These are phyloP conservation scores for Drosophila parvula DNA, from an alignment of 1,140 invertebrate species.

Conservation along the genomic window DNA sequence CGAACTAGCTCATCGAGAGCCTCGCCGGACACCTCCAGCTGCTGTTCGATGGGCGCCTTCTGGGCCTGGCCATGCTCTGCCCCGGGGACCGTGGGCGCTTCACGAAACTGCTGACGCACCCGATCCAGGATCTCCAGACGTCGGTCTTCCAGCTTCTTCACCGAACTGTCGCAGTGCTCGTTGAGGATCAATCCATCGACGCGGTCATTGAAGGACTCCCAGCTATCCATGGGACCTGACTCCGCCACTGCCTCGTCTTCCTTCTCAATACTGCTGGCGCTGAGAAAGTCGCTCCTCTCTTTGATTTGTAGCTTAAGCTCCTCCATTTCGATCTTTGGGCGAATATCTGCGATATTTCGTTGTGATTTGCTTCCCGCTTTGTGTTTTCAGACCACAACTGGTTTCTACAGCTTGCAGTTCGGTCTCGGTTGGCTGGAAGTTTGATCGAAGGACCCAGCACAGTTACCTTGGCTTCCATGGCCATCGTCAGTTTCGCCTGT, in stretches of 20 bases:
- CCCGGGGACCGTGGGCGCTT: slow-evolving; percentile 47
- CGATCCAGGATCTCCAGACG: slow-evolving; percentile 35
- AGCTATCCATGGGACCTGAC: slow-evolving; percentile 36
- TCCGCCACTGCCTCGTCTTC: slow-evolving; percentile 26
- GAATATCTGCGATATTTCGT: background rate
- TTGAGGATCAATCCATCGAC: slow-evolving; percentile 52
- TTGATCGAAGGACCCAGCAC: slow-evolving; percentile 35
- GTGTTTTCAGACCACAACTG: background rate
- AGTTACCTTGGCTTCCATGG: slow-evolving; percentile 36
- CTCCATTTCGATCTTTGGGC: slow-evolving; percentile 49
- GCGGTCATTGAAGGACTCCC: slow-evolving; percentile 63
- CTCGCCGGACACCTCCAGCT: slow-evolving; percentile 67
- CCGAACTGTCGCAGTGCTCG: slow-evolving; percentile 52
- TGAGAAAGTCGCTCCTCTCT: slow-evolving; percentile 15
- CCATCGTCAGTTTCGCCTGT: background rate
- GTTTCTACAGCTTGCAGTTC: background rate
- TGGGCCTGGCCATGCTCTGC: slow-evolving; percentile 42
- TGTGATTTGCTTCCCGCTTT: background rate
- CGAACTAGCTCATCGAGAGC: slow-evolving; percentile 84
- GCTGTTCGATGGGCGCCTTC: slow-evolving; percentile 71
- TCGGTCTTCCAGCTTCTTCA: slow-evolving; percentile 50
- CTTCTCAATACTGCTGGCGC: slow-evolving; percentile 22
- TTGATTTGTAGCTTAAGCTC: slow-evolving; percentile 36
- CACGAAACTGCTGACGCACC: slow-evolving; percentile 43
- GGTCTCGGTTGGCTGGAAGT: slow-evolving; percentile 1